Evolutionary conservation across 2,797 vertebrate genomes (phyloP).

Genomic region (Microchirus variegatus): DNA sequence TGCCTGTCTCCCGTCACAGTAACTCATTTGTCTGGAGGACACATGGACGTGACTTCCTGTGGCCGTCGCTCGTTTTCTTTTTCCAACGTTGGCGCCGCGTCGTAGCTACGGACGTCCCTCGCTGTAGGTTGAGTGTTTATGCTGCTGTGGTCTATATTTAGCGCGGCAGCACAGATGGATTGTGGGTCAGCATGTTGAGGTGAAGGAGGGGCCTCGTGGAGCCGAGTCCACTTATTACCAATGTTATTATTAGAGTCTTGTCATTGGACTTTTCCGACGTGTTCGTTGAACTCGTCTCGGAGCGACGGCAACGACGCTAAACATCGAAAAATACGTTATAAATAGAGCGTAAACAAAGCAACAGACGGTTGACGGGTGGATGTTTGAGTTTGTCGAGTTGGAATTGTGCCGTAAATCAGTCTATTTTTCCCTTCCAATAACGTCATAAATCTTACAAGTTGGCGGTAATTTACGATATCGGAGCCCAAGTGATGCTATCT

Average conservation of each 20-base stretch:
- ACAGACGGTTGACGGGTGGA: too few species aligned
- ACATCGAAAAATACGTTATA: neutral
- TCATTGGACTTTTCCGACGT: neutral
- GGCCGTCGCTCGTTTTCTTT: slow-evolving; percentile 4
- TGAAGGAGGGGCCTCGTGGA: slow-evolving; percentile 57
- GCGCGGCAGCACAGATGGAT: slow-evolving; percentile 61
- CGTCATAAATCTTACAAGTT: too few species aligned
- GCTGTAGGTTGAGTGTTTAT: slow-evolving; percentile 67
- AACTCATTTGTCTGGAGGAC: slow-evolving; percentile 23
- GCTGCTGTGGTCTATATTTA: slow-evolving; percentile 69
- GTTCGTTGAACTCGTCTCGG: neutral
- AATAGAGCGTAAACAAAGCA: slow-evolving; percentile 3
- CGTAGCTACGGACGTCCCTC: slow-evolving; percentile 3
- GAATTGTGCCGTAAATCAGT: too few species aligned
- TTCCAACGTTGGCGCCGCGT: neutral
- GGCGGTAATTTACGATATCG: too few species aligned
- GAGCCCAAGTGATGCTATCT: too few species aligned
- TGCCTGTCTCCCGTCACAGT: too few species aligned
- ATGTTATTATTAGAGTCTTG: slow-evolving; percentile 2
- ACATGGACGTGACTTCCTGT: slow-evolving; percentile 37
- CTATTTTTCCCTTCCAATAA: too few species aligned
- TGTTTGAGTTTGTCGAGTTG: too few species aligned
- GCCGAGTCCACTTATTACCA: slow-evolving; percentile 40
- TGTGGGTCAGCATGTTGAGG: slow-evolving; percentile 77
- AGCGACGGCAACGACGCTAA: neutral